phyloP scores from a whole-genome alignment of 2,797 vertebrate species.

The Prionace glauca region DNA sequence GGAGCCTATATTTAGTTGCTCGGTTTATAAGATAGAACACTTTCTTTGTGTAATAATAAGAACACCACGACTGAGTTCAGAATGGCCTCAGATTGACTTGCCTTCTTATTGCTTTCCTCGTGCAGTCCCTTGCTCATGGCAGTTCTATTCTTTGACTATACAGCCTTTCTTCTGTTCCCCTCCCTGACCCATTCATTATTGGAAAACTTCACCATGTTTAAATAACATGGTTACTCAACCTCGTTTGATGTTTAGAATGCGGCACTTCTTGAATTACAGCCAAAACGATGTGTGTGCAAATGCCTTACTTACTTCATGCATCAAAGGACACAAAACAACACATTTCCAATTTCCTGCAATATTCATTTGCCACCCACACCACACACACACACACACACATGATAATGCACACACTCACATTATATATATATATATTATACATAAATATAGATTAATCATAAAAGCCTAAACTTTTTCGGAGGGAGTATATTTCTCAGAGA shows the following conservation, averaged over 20 bases:
- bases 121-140: conserved; percentile 37
- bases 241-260: conserved; percentile 50
- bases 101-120: conserved; percentile 37
- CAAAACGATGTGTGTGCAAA: conserved; percentile 39
- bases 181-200: conserved; percentile 45
- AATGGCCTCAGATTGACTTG: background rate
- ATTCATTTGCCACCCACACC: background rate
- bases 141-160: conserved; percentile 41
- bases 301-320: conserved; percentile 34
- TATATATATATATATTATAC: background rate
- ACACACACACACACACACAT: background rate
- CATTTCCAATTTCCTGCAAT: conserved; percentile 23
- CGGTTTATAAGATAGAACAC: background rate
- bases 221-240: conserved; percentile 50
- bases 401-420: background rate
- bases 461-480: background rate
- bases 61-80: background rate
- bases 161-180: conserved; percentile 43
- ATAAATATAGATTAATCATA: background rate
- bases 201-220: conserved; percentile 53
- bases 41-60: conserved; percentile 4
- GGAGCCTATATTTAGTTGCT: background rate
- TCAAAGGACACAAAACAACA: conserved; percentile 31
- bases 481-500: background rate
- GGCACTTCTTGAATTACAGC: conserved; percentile 47